phyloP scores from a whole-genome alignment of 2,113 vertebrate genomes.

The Dromaius novaehollandiae region DNA sequence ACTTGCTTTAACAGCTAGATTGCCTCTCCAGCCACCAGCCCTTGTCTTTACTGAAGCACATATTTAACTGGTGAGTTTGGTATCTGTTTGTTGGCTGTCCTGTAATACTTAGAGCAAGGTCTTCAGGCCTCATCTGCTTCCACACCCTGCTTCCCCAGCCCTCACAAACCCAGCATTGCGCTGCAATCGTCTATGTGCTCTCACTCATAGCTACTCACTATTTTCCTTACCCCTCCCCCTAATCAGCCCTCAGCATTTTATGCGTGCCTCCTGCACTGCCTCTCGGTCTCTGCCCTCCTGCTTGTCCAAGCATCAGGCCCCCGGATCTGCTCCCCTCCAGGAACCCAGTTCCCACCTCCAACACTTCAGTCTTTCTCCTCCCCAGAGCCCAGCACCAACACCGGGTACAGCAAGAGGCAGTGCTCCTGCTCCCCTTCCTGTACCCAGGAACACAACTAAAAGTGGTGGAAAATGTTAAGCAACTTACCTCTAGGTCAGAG shows the following conservation, averaged over 20 bases:
- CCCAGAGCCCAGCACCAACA: neutral
- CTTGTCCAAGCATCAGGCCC: neutral
- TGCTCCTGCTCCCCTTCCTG: neutral
- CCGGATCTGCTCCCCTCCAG: neutral
- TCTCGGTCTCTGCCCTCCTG: neutral
- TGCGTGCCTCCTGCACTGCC: neutral
- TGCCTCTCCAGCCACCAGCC: neutral
- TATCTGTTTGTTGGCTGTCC: neutral
- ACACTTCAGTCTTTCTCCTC: neutral
- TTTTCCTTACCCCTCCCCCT: neutral
- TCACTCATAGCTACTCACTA: neutral
- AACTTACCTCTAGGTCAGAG: rapidly evolving
- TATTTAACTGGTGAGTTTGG: neutral
- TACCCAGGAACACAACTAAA: neutral
- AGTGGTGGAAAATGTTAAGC: neutral
- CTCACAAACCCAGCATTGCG: neutral
- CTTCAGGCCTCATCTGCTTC: neutral
- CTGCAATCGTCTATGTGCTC: neutral
- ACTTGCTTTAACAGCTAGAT: neutral
- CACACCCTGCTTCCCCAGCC: neutral
- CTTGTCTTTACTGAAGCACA: neutral
- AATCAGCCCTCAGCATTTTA: neutral
- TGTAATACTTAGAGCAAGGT: neutral
- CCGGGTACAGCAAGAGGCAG: neutral
- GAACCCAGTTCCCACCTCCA: neutral